Base-by-base conservation (phyloP, 2,113 vertebrate species). In the Neolamprologus falcicula region DNA sequence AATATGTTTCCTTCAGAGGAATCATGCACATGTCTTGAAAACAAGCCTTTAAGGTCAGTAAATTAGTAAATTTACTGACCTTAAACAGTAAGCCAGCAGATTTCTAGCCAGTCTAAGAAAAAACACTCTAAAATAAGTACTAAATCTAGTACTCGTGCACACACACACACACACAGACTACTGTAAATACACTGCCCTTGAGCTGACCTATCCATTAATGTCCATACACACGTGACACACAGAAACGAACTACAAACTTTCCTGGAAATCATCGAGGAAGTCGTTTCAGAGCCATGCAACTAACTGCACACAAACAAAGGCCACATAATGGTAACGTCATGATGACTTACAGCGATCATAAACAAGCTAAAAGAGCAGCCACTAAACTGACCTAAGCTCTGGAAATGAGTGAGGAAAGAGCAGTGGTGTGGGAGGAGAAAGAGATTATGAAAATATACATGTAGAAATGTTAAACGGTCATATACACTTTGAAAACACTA, bases 291-390 rank as follows among this genome's bases (percentile, higher is more conserved):
- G 52, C 31, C 9, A 8, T 50, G 78, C 47, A 35, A 12, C 55
- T 26, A 28, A 10, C 55, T 21, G 26, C 59, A 80, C 50, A 85
- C 17, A 85, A 53, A 80, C 63, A 45, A 47, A 42, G 31, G 45
- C 24, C 24, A 82, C 10, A 47, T 17, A 84, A 76, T 79, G 57
- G 71, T 40, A 68, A 68, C 0, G 68, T 81, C 35, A 87, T 19
- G 68, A 57, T 57, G 68, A 78, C 73, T 85, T 21, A 83, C 83
- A 71, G 37, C 5, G 83, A 68, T 83, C 85, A 86, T 90, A 90
- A 92, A 94, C 63, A 86, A 87, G 68, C 68, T 79, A 68, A 33
- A 87, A 50, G 45, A 78, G 71, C 42, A 78, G 45, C 26, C 42
- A 19, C 42, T 50, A 50, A 47, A 50, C 4, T 0, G 71, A 76